Evolutionary conservation across 2,888 invertebrate species (phyloP).

Genomic region (Parnassius orleans): DNA sequence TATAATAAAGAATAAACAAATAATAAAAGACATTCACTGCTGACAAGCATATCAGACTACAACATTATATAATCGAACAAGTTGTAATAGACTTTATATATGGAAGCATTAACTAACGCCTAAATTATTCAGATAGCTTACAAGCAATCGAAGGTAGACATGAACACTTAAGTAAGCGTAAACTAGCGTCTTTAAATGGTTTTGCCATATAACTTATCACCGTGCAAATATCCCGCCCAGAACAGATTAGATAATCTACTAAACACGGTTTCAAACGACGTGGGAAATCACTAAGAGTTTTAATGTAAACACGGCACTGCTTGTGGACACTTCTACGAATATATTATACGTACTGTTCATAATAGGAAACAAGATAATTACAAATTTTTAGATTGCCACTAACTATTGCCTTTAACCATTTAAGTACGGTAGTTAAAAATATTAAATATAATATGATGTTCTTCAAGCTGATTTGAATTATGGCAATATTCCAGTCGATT

Average conservation of each 20-base stretch:
- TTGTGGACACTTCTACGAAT: constrained; percentile 34
- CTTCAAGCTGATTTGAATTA: neutral
- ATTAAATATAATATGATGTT: too few relatives aligned
- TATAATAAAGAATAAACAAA: too few relatives aligned
- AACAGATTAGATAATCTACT: constrained; percentile 72
- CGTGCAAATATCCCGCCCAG: constrained; percentile 75
- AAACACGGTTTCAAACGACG: constrained; percentile 52
- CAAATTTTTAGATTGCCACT: neutral
- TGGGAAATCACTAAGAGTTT: constrained; percentile 56
- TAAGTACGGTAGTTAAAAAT: too few relatives aligned
- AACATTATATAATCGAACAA: too few relatives aligned
- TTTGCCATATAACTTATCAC: constrained; percentile 58
- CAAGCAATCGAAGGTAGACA: constrained; percentile 24
- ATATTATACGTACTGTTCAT: constrained; percentile 6
- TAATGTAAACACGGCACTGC: constrained; percentile 39
- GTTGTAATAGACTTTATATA: too few relatives aligned
- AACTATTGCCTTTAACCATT: too few relatives aligned
- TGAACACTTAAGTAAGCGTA: constrained; percentile 43
- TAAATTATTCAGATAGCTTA: constrained; percentile 7
- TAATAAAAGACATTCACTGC: too few relatives aligned
- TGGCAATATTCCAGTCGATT: neutral
- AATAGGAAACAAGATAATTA: constrained; percentile 9
- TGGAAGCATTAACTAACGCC: too few relatives aligned
- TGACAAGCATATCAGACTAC: too few relatives aligned
- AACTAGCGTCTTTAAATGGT: constrained; percentile 62